Conservation (phyloP, 1,140 invertebrate species). For the Cecropterus lyciades region DNA sequence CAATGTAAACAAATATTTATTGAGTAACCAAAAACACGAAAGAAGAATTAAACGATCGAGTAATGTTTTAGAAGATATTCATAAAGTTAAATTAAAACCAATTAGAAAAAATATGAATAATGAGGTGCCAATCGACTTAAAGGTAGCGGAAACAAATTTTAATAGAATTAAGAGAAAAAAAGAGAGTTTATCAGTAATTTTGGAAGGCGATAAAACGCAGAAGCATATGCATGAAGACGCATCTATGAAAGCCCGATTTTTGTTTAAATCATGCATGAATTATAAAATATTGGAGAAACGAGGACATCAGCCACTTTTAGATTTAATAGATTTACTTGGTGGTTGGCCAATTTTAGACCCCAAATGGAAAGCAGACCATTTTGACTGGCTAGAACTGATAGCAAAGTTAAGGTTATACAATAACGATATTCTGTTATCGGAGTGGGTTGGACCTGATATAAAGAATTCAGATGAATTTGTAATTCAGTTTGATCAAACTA, state of each 20-base stretch:
- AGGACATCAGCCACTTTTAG: constrained; percentile 89
- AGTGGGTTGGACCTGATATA: constrained; percentile 95
- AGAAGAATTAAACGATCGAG: constrained; percentile 28
- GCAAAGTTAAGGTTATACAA: constrained; percentile 92
- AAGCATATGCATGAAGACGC: constrained; percentile 79
- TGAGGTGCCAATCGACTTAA: constrained; percentile 4
- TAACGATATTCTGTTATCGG: constrained; percentile 92
- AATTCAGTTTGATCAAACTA: constrained; percentile 95
- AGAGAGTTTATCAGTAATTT: constrained; percentile 11
- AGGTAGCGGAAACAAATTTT: constrained; percentile 1
- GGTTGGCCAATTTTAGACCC: constrained; percentile 93
- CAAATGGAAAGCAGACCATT: constrained; percentile 86
- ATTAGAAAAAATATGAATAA: constrained; percentile 25
- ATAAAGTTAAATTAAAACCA: constrained; percentile 25
- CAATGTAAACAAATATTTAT: constrained; percentile 43
- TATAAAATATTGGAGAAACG: constrained; percentile 88
- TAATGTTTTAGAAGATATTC: constrained; percentile 8
- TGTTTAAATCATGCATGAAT: constrained; percentile 95
- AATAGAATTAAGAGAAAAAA: constrained; percentile 32
- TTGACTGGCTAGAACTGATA: constrained; percentile 91
- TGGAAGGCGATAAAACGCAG: constrained; percentile 30
- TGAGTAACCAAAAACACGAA: constrained; percentile 40
- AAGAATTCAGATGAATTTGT: constrained; percentile 94
- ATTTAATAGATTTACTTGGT: constrained; percentile 90
- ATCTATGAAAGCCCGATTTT: constrained; percentile 89